A percentile compares a stretch with the other conserved stretches of the same genome.
Conservation (phyloP, 2,113 vertebrate species). For the Lynx canadensis region DNA sequence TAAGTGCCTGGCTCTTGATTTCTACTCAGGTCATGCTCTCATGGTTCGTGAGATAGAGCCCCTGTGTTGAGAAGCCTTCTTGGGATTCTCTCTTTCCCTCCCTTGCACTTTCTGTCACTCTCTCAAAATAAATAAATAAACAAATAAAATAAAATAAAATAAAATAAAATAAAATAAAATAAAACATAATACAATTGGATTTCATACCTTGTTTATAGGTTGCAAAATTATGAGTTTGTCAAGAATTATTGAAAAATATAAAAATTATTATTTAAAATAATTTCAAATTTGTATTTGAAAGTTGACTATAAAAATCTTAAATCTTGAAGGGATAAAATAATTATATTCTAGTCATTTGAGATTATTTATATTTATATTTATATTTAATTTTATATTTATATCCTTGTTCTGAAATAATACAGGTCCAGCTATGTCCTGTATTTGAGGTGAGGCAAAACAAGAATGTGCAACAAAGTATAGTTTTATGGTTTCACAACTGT, state of each 20-base stretch:
- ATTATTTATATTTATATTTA: background rate
- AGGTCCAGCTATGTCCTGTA: background rate
- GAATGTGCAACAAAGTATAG: background rate
- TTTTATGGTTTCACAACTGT: background rate
- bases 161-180: background rate
- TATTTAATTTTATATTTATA: background rate
- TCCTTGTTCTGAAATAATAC: constrained; percentile 30
- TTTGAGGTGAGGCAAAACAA: background rate
- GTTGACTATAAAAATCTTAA: constrained; percentile 24
- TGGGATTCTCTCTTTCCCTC: no score
- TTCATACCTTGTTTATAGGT: background rate
- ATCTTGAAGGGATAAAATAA: constrained; percentile 23
- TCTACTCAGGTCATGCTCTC: no score
- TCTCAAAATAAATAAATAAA: no score
- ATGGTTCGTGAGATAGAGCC: no score
- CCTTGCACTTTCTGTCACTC: no score
- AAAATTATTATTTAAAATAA: constrained; percentile 16
- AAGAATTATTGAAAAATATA: background rate
- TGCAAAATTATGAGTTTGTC: background rate
- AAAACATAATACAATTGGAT: background rate
- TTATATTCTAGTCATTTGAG: constrained; percentile 10
- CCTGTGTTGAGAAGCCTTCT: no score
- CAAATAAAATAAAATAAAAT: no score
- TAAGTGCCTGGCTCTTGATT: no score
- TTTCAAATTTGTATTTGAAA: background rate